phyloP scores from a whole-genome alignment of 2,888 invertebrate genomes.

The Xestia sexstrigata region DNA sequence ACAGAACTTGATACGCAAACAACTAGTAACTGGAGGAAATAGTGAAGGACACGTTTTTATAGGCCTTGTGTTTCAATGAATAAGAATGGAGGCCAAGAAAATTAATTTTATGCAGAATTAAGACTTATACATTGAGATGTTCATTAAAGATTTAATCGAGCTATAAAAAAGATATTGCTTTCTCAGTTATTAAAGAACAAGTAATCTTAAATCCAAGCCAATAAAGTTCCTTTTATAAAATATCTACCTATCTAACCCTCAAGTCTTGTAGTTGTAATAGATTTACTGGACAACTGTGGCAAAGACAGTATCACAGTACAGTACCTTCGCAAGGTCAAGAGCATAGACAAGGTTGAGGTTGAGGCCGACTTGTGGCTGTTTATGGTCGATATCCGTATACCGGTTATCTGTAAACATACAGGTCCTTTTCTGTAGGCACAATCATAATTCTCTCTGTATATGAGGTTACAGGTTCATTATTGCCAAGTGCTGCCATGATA shows the following conservation, averaged over 20 bases:
- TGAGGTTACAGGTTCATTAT: not conserved
- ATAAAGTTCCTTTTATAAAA: conserved; percentile 12
- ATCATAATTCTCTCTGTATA: not conserved
- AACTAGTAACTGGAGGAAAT: conserved; percentile 57
- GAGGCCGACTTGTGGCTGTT: conserved; percentile 43
- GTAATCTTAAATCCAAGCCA: not conserved
- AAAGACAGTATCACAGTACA: conserved; percentile 20
- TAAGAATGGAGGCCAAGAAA: conserved; percentile 6
- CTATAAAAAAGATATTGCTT: not conserved
- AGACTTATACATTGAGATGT: not conserved
- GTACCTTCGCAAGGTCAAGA: conserved; percentile 59
- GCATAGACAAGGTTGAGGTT: conserved; percentile 56
- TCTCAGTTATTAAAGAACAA: conserved; percentile 1
- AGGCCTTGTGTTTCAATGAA: conserved; percentile 14
- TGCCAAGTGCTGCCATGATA: no score
- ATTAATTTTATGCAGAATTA: conserved; percentile 15
- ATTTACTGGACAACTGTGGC: conserved; percentile 27
- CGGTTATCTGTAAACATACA: conserved; percentile 9
- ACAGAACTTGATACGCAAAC: conserved; percentile 50
- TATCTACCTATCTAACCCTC: not conserved
- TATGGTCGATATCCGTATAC: conserved; percentile 38
- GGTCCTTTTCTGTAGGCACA: not conserved
- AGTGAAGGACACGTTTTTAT: conserved; percentile 51
- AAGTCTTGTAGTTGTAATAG: conserved; percentile 16
- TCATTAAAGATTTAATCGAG: conserved; percentile 5